A percentile compares a stretch with the other conserved stretches of the same genome.
These are phyloP conservation scores for Halcyon chelicuti DNA, from an alignment of 2,797 vertebrate species.

Conservation along the genomic window DNA sequence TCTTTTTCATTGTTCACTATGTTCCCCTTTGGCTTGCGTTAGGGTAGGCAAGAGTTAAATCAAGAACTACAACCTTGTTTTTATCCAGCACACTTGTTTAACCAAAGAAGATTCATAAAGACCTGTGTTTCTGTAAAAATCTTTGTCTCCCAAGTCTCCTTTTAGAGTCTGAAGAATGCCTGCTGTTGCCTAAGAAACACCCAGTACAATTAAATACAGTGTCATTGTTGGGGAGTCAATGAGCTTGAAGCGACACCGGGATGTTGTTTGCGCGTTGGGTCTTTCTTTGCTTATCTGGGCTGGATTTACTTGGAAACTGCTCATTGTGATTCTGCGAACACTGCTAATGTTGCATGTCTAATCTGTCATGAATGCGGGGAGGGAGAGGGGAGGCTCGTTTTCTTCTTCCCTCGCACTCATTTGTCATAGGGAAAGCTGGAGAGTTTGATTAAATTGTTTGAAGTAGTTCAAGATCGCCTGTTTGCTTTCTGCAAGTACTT, in stretches of 20 bases:
- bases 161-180: background rate
- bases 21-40: background rate
- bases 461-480: background rate
- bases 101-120: background rate
- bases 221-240: background rate
- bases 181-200: conserved; percentile 51
- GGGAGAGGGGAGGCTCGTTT: background rate
- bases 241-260: background rate
- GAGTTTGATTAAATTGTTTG: background rate
- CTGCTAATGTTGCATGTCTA: background rate
- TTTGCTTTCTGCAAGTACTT: background rate
- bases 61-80: background rate
- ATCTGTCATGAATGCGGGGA: background rate
- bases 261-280: background rate
- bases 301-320: background rate
- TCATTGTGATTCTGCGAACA: background rate
- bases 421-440: background rate
- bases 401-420: rapidly evolving
- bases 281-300: background rate
- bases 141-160: background rate
- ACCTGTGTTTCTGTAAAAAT: background rate
- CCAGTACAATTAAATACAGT: background rate
- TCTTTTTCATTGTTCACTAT: background rate
- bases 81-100: background rate
- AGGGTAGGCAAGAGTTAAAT: background rate